Percentiles rank a stretch among this genome's conserved stretches.
Conservation (phyloP, 2,113 vertebrate genomes). For the Callionymus lyra region DNA sequence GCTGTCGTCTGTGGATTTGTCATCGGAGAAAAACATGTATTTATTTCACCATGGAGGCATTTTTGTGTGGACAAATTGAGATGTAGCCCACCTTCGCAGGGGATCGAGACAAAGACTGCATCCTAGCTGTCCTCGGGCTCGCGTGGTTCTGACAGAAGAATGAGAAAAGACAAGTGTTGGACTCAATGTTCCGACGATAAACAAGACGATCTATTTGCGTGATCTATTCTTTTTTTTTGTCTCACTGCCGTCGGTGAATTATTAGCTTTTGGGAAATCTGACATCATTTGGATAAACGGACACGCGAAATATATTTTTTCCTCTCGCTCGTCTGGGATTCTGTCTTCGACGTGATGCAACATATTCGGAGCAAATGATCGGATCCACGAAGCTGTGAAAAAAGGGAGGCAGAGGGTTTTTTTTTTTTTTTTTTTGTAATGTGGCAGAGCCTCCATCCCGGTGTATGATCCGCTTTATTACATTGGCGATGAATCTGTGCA, state of each 20-base stretch:
- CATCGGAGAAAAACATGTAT: neutral
- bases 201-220: constrained; percentile 46
- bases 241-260: constrained; percentile 50
- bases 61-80: neutral
- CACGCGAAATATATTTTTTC: constrained; percentile 16
- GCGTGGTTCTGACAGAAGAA: constrained; percentile 19
- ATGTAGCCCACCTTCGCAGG: constrained; percentile 29
- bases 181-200: constrained; percentile 49
- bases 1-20: constrained; percentile 37
- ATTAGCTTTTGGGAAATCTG: constrained; percentile 53
- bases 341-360: constrained; percentile 53
- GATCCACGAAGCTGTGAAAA: constrained; percentile 42
- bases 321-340: constrained; percentile 20
- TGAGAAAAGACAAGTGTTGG: constrained; percentile 41
- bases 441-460: constrained; percentile 24
- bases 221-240: constrained; percentile 18
- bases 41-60: constrained; percentile 1
- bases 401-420: constrained; percentile 43
- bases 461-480: constrained; percentile 49
- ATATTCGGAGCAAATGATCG: constrained; percentile 47
- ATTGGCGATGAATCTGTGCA: constrained; percentile 53
- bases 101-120: constrained; percentile 54
- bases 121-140: constrained; percentile 21
- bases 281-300: constrained; percentile 54
- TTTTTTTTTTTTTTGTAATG: neutral